These are phyloP conservation scores for Diplogasteroides magnus DNA, from an alignment of 1,140 invertebrate genomes.

Conservation along the genomic window DNA sequence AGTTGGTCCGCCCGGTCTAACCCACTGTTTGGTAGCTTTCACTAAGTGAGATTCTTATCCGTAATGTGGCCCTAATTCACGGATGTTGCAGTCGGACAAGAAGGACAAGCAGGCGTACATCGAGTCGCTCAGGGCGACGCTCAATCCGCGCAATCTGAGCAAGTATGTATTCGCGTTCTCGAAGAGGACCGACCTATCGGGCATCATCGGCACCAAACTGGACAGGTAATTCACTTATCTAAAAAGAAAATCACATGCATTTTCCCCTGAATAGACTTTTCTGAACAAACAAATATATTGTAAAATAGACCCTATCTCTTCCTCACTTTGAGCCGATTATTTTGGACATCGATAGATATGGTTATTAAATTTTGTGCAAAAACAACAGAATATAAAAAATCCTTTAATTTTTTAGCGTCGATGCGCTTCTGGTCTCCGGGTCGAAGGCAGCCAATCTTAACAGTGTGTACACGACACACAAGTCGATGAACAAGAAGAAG, in stretches of 20 bases:
- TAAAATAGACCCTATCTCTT: too few relatives aligned
- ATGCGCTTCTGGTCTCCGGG: constrained; percentile 75
- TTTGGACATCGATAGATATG: too few relatives aligned
- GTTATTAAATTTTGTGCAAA: neutral
- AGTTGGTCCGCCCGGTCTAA: too few relatives aligned
- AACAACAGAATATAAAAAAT: constrained; percentile 10
- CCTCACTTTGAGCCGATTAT: too few relatives aligned
- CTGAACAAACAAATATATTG: too few relatives aligned
- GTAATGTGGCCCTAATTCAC: too few relatives aligned
- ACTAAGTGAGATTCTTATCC: too few relatives aligned
- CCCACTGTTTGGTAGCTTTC: too few relatives aligned
- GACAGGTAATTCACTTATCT: constrained; percentile 40
- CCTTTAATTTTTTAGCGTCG: constrained; percentile 66
- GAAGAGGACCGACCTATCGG: constrained; percentile 50
- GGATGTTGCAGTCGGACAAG: constrained; percentile 65
- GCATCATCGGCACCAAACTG: constrained; percentile 49
- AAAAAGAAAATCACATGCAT: constrained; percentile 6
- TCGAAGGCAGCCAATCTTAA: constrained; percentile 72
- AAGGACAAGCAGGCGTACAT: constrained; percentile 73
- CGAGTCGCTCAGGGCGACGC: constrained; percentile 68
- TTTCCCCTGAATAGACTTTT: neutral
- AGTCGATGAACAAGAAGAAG: constrained; percentile 72
- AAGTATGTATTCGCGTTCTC: constrained; percentile 53
- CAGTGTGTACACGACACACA: constrained; percentile 69
- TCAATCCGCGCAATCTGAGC: constrained; percentile 75